These are phyloP conservation scores for Pachymerium ferrugineum DNA, from an alignment of 2,888 invertebrate species.

Conservation along the genomic window DNA sequence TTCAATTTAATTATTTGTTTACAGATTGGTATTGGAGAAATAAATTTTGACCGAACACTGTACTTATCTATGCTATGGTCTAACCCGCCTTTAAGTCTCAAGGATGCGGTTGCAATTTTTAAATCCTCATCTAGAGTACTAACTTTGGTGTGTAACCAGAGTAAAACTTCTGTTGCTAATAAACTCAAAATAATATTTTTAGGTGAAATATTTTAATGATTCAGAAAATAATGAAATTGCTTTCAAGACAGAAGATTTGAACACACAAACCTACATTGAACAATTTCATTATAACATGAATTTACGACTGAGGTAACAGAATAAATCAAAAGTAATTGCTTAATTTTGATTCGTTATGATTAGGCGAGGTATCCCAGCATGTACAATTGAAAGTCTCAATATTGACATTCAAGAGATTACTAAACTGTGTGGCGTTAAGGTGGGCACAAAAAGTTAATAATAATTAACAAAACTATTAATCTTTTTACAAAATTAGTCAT, in stretches of 20 bases:
- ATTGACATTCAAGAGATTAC: neutral
- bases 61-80: neutral
- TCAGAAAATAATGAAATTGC: neutral
- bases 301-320: neutral
- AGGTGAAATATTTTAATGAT: neutral
- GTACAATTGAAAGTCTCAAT: neutral
- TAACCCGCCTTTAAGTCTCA: neutral
- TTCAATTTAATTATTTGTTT: neutral
- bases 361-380: neutral
- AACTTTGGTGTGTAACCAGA: neutral
- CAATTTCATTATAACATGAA: neutral
- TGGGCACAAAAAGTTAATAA: neutral
- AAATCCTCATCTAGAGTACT: neutral
- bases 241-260: neutral
- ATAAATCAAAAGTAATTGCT: neutral
- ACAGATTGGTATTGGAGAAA: constrained; percentile 10
- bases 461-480: neutral
- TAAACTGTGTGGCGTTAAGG: neutral
- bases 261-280: neutral
- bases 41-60: neutral
- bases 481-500: neutral
- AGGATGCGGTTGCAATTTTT: neutral
- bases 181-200: no score
- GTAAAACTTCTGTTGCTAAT: no score
- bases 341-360: neutral